Percentiles rank a stretch among this genome's conserved stretches.
Conservation (phyloP, 1,140 invertebrate species). For the Drosophila rufa region DNA sequence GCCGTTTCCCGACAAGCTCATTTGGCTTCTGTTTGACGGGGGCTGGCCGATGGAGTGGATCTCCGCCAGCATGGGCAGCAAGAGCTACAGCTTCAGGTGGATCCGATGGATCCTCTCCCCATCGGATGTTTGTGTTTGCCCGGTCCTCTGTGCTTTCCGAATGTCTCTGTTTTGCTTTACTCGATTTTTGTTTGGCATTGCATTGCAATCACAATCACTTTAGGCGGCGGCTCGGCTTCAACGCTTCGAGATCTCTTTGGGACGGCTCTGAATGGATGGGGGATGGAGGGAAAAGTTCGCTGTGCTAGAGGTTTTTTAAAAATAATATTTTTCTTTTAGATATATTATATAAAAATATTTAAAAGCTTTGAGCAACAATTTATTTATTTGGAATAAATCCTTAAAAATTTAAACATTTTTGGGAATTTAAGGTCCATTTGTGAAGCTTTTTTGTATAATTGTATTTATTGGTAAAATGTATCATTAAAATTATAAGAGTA, state of each 20-base stretch:
- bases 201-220: slow-evolving; percentile 77
- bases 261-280: neutral
- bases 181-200: slow-evolving; percentile 44
- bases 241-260: slow-evolving; percentile 23
- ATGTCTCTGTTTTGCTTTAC: slow-evolving; percentile 30
- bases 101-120: slow-evolving; percentile 20
- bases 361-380: neutral
- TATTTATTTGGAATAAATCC: neutral
- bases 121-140: slow-evolving; percentile 79
- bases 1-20: slow-evolving; percentile 67
- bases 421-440: no score
- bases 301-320: neutral
- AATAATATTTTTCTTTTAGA: neutral
- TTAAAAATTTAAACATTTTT: no score
- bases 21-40: slow-evolving; percentile 80
- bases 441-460: no score
- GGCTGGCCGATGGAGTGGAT: slow-evolving; percentile 29
- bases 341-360: neutral
- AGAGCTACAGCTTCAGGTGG: neutral
- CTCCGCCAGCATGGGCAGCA: slow-evolving; percentile 1
- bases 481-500: no score
- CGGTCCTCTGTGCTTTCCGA: slow-evolving; percentile 66
- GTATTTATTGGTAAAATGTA: no score
- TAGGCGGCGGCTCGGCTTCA: slow-evolving; percentile 52
- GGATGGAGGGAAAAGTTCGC: no score